Percentiles rank a stretch among this genome's conserved stretches.
Conservation (phyloP, 1,140 invertebrate genomes). For the Ceratina japonica region DNA sequence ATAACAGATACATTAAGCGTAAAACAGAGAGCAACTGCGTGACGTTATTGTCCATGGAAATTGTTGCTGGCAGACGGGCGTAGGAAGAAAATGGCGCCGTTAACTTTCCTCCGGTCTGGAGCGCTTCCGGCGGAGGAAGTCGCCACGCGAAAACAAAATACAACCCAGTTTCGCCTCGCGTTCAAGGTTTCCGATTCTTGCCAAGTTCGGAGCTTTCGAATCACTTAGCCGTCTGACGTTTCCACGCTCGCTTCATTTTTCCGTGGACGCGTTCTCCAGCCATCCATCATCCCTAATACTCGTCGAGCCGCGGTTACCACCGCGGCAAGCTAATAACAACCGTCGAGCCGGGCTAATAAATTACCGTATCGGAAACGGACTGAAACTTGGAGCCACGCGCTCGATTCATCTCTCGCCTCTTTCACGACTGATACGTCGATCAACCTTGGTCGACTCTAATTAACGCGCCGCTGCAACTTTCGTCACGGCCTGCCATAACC, state of each 20-base stretch:
- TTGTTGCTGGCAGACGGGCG: not conserved
- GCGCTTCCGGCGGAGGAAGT: not conserved
- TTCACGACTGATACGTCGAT: constrained; percentile 14
- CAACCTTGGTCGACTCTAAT: constrained; percentile 11
- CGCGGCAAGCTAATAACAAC: constrained; percentile 1
- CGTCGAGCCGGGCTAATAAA: constrained; percentile 4
- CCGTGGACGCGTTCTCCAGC: not conserved
- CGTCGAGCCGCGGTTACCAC: not conserved
- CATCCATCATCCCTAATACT: constrained; percentile 29
- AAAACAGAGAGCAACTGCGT: too few relatives aligned
- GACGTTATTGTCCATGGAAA: not conserved
- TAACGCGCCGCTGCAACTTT: constrained; percentile 3
- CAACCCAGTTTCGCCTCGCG: constrained; percentile 26
- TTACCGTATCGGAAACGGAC: constrained; percentile 14
- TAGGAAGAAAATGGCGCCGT: not conserved
- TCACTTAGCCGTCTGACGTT: not conserved
- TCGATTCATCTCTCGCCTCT: not conserved
- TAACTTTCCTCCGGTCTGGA: not conserved
- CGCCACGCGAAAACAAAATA: constrained; percentile 16
- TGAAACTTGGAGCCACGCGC: not conserved
- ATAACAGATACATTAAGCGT: too few relatives aligned
- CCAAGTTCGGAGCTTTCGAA: constrained; percentile 25
- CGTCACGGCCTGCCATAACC: not conserved
- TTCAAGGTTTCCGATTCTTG: constrained; percentile 38
- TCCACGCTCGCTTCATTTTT: constrained; percentile 20